Base-by-base conservation (phyloP, 2,797 vertebrate genomes). In the Danio albolineatus region DNA sequence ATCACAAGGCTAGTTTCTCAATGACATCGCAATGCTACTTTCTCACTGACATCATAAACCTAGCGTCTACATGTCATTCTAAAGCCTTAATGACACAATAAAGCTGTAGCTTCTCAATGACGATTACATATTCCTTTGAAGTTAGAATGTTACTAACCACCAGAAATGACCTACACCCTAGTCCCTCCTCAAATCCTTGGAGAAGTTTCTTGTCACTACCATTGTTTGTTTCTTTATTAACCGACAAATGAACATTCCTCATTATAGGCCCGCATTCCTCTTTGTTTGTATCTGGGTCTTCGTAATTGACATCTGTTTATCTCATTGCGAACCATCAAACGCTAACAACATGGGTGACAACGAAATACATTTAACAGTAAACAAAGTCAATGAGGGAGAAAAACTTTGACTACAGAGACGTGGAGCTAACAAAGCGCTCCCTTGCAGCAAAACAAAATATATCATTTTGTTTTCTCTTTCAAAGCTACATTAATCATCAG, bases 381-480 rank as follows among this genome's bases (percentile, higher is more conserved):
- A 78, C 76, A 82, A 78, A 74, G 60, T 46, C 74, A 73, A 66
- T 82, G 75, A 76, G 67, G 75, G 60, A 60, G 53, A 77, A 77
- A 67, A 46, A 43, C 41, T 67, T 69, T 67, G 10, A 73, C 44
- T 53, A 49, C 36, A 53, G 44, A 59, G 51, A 66, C 8, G 10
- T 43, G 44, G 19, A 78, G 61, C 70, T 49, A 61, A 67, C 54
- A 61, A 67, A 61, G 54, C 70, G 9, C 12, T 12, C 53, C 28
- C 71, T 57, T 16, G 3, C 56, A 69, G 67, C 16, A n/a, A 56
- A 21, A 28, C 44, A 53, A 69, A 66, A 72, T 59, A 60, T 10
- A 78, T 82, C 6, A 54, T 39, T 76, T 77, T 28, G 16, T 77
- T 67, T 73, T 73, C 51, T 44, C 41, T 44, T 73, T 78, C 61